These are phyloP conservation scores for Drosophila nr. perissopoda DNA, from an alignment of 2,888 invertebrate genomes.

Conservation along the genomic window DNA sequence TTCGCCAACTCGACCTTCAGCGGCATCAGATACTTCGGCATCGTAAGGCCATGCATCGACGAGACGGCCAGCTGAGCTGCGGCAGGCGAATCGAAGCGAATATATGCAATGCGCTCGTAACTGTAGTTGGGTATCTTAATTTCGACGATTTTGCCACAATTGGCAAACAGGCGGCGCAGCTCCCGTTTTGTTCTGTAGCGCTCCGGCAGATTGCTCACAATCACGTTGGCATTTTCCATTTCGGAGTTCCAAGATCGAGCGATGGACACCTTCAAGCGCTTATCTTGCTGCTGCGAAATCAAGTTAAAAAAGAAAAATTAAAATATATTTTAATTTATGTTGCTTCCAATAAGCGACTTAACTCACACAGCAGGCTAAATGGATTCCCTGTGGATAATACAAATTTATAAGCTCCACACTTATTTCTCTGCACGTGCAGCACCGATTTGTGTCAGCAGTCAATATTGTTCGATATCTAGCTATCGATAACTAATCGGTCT, in stretches of 20 bases:
- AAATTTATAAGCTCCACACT: background rate
- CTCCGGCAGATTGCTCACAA: conserved; percentile 19
- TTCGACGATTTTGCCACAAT: conserved; percentile 23
- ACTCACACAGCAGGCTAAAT: background rate
- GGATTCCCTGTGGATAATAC: background rate
- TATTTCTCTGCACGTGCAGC: background rate
- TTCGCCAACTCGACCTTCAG: background rate
- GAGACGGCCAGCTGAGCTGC: conserved; percentile 23
- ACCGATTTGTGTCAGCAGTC: background rate
- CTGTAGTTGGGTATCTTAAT: conserved; percentile 10
- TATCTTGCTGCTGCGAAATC: background rate
- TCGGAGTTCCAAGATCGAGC: conserved; percentile 2
- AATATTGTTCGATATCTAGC: background rate
- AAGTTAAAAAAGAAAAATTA: background rate
- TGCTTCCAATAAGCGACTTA: background rate
- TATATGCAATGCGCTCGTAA: conserved; percentile 18
- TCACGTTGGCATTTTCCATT: conserved; percentile 1
- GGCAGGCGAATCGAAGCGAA: conserved; percentile 6
- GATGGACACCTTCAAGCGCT: conserved; percentile 32
- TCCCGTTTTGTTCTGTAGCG: background rate
- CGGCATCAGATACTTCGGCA: background rate
- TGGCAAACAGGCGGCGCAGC: background rate
- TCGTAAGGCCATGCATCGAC: background rate
- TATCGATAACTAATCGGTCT: background rate
- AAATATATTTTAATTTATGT: background rate